A percentile compares a stretch with the other conserved stretches of the same genome.
Evolutionary conservation across 2,888 invertebrate species (phyloP).

Genomic region (Buathra laborator): DNA sequence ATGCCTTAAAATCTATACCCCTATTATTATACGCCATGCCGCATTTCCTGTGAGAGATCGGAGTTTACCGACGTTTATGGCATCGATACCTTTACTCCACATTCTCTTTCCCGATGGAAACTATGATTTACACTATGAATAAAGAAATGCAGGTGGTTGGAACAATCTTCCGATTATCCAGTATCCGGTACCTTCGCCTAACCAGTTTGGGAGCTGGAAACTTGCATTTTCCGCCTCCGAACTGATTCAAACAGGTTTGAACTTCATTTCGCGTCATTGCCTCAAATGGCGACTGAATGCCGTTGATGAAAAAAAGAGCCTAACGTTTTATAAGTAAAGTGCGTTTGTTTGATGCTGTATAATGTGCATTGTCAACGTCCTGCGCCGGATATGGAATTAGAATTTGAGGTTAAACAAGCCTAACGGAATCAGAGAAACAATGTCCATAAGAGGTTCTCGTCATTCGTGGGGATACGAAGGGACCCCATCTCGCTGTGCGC

Average conservation of each 20-base stretch:
- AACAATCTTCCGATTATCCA: no score
- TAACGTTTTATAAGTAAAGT: not conserved
- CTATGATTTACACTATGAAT: constrained; percentile 19
- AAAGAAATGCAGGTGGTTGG: not conserved
- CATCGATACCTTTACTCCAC: constrained; percentile 10
- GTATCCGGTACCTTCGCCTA: no score
- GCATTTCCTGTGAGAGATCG: constrained; percentile 41
- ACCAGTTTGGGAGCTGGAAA: no score
- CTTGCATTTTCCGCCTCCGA: no score
- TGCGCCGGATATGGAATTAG: not conserved
- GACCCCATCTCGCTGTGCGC: constrained; percentile 5
- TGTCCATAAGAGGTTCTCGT: not conserved
- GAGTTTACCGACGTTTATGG: constrained; percentile 23
- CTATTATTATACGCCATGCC: constrained; percentile 39
- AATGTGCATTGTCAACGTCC: not conserved
- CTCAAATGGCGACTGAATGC: no score
- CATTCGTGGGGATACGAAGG: constrained; percentile 2
- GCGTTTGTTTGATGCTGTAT: not conserved
- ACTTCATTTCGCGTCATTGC: no score
- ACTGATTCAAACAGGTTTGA: no score
- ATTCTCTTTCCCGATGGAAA: not conserved
- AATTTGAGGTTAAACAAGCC: not conserved
- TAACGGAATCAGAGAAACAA: constrained; percentile 9
- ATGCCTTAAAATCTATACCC: constrained; percentile 44
- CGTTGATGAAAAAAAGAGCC: not conserved